Evolutionary conservation across 2,797 vertebrate species (phyloP).

Genomic region (Erethizon dorsatum): DNA sequence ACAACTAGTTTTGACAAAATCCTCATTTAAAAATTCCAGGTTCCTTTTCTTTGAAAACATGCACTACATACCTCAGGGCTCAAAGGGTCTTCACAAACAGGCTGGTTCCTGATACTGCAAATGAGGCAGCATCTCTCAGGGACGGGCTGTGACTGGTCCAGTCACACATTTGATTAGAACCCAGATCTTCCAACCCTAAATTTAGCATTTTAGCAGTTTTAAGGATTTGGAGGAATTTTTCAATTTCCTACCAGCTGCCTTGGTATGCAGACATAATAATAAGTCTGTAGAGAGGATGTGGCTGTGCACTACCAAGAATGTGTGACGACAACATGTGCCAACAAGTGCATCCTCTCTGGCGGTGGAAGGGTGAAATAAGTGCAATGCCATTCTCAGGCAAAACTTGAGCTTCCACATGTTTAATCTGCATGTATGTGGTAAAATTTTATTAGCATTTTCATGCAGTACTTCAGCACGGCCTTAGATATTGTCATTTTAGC

Average conservation of each 20-base stretch:
- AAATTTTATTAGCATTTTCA: constrained; percentile 83
- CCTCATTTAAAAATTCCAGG: neutral
- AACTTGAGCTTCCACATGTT: neutral
- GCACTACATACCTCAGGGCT: neutral
- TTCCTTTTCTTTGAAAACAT: neutral
- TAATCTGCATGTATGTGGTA: constrained; percentile 71
- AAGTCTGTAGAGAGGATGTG: neutral
- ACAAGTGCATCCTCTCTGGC: neutral
- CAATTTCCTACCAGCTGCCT: constrained; percentile 52
- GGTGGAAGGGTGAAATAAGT: neutral
- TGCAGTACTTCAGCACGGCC: neutral
- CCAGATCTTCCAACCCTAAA: neutral
- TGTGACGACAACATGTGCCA: neutral
- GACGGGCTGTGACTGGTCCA: neutral
- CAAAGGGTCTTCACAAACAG: neutral
- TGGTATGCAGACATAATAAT: neutral
- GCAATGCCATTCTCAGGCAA: neutral
- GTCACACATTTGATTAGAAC: neutral
- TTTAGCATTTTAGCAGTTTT: neutral
- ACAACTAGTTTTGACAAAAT: neutral
- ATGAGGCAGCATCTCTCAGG: neutral
- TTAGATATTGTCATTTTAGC: neutral
- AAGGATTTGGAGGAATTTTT: constrained; percentile 21
- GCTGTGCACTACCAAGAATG: neutral
- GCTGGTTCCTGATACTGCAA: neutral